These are phyloP conservation scores for Phaenicophaeus curvirostris DNA, from an alignment of 2,797 vertebrate genomes.

Conservation along the genomic window DNA sequence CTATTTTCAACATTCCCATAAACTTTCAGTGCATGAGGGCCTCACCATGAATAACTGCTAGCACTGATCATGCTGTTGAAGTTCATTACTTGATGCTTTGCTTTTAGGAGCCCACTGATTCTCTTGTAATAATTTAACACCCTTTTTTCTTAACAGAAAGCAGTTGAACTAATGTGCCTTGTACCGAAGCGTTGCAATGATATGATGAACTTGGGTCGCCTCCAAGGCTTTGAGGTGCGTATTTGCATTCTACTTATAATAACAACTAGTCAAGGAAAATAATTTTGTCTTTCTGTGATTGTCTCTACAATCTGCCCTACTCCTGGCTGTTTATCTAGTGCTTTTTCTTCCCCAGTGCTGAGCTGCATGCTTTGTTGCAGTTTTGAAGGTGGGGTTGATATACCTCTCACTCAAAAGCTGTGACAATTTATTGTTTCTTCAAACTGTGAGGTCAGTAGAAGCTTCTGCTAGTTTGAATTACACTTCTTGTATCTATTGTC, in stretches of 20 bases:
- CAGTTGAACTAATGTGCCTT: conserved; percentile 96
- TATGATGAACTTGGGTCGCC: conserved; percentile 98
- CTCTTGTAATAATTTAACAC: not conserved
- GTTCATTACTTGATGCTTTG: not conserved
- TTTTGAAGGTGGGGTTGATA: not conserved
- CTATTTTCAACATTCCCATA: not conserved
- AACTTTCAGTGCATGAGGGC: not conserved
- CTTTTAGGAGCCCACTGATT: not conserved
- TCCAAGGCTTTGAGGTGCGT: conserved; percentile 95
- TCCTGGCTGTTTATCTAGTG: not conserved
- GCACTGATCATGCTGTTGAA: not conserved
- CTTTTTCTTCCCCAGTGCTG: not conserved
- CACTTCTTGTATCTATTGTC: not conserved
- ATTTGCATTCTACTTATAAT: not conserved
- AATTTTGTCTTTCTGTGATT: not conserved
- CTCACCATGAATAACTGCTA: not conserved
- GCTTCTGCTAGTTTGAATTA: not conserved
- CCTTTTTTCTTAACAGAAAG: conserved; percentile 84
- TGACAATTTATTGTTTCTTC: not conserved
- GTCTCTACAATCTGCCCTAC: not conserved
- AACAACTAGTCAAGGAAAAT: not conserved
- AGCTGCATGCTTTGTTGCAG: not conserved
- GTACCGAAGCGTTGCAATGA: conserved; percentile 98
- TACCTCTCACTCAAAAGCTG: not conserved
- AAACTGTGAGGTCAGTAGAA: not conserved